These are phyloP conservation scores for Tetragonula clypearis DNA, from an alignment of 1,140 invertebrate species.

Conservation along the genomic window DNA sequence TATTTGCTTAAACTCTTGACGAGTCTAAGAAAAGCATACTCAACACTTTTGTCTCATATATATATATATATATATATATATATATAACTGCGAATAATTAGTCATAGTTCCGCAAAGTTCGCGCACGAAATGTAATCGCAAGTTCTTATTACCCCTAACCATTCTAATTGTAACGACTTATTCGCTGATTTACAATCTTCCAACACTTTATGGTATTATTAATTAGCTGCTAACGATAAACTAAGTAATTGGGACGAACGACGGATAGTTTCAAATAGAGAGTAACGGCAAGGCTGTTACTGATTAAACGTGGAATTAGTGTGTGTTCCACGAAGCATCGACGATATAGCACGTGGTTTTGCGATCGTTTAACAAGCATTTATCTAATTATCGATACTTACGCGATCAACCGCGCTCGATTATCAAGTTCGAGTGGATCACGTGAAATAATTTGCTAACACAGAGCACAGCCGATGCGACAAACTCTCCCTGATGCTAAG, in stretches of 20 bases:
- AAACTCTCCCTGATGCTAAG: background rate
- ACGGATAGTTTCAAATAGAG: background rate
- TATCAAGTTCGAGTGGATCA: conserved; percentile 1
- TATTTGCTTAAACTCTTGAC: conserved; percentile 9
- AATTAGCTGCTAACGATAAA: conserved; percentile 9
- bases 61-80: no score
- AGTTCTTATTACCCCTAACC: background rate
- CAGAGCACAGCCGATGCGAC: no score
- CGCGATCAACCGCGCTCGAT: background rate
- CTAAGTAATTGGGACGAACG: background rate
- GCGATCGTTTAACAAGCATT: background rate
- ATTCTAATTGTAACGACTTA: conserved; percentile 9
- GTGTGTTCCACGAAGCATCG: background rate
- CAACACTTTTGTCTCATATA: background rate
- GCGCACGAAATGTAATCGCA: conserved; percentile 11
- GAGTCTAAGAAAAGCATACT: conserved; percentile 12
- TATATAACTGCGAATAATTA: conserved; percentile 23
- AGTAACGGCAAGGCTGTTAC: background rate
- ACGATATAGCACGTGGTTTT: background rate
- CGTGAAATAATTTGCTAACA: background rate
- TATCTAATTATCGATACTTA: conserved; percentile 18
- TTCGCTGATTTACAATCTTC: background rate
- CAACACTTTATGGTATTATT: conserved; percentile 11
- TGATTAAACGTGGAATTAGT: background rate
- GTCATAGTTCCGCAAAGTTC: background rate